Evolutionary conservation across 2,113 vertebrate genomes (phyloP).

Genomic region (Perca fluviatilis): DNA sequence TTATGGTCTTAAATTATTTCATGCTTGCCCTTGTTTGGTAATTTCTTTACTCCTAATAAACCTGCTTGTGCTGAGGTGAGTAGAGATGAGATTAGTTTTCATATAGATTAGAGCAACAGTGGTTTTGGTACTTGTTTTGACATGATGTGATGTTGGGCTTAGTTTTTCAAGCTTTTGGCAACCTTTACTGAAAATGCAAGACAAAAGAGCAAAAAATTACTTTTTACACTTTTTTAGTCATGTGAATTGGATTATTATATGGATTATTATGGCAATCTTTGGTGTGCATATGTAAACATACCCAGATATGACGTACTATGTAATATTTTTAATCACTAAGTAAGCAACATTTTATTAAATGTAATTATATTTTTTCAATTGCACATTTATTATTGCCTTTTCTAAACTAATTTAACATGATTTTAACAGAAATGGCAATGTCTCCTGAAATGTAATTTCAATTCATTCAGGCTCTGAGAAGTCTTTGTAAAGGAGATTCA

Average conservation of each 20-base stretch:
- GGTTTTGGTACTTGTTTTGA: background rate
- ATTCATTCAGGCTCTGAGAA: background rate
- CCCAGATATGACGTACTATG: background rate
- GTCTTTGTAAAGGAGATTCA: background rate
- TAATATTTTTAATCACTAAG: background rate
- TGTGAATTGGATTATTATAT: background rate
- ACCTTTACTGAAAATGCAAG: background rate
- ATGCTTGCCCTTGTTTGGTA: background rate
- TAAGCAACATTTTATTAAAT: background rate
- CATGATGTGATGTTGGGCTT: background rate
- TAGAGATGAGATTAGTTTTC: background rate
- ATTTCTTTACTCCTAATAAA: background rate
- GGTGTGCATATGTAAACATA: background rate
- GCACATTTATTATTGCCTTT: background rate
- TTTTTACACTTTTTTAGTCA: background rate
- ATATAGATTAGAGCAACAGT: background rate
- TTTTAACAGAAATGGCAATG: background rate
- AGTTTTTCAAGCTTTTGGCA: background rate
- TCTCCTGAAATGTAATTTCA: background rate
- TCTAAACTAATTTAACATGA: background rate
- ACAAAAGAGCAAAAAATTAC: no score
- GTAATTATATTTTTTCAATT: background rate
- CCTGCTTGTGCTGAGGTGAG: background rate
- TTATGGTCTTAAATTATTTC: background rate
- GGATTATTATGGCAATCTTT: background rate